Evolutionary conservation across 1,140 invertebrate species (phyloP), one percentile per base, ranked within the genome.

Genomic region (Anastatus disparis): DNA sequence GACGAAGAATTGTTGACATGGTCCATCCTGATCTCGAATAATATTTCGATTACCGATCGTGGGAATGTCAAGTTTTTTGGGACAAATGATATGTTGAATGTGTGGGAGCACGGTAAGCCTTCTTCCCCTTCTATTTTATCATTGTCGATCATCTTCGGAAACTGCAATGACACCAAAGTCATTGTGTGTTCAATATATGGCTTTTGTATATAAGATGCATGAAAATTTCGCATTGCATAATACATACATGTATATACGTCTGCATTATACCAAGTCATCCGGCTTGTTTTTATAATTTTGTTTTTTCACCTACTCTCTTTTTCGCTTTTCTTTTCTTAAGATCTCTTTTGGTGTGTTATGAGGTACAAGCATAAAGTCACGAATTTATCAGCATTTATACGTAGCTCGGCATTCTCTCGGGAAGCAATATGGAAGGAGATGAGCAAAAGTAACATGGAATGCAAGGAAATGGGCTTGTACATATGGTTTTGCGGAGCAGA

Each of bases 11-110:
- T n/a, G 56, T 0, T 27, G 56, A 61, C 56, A 61, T 42, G 56
- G 56, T 22, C 66, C 31, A 50, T 27, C 38, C 52, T n/a, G 53
- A 24, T 15, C 17, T 22, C 76, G 71, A 76, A 73, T 77, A 77
- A 77, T 77, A 76, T 76, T 75, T 76, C 76, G 75, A 77, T 77
- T 77, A 76, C 73, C 75, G 73, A 75, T 74, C 76, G 75, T 77
- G 76, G 75, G 76, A 77, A 71, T 75, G 76, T 59, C 72, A 44
- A 72, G 69, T 76, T 77, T 75, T 76, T 77, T 73, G 48, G 76
- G 24, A 26, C n/a, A n/a, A n/a, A n/a, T n/a, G n/a, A n/a, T n/a
- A n/a, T n/a, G n/a, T n/a, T n/a, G n/a, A n/a, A n/a, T 35, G 29
- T 38, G 31, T 15, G 44, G 46, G 40, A 56, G 26, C 56, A 66